Conservation (phyloP, 2,888 invertebrate species). For the Agapostemon virescens region DNA sequence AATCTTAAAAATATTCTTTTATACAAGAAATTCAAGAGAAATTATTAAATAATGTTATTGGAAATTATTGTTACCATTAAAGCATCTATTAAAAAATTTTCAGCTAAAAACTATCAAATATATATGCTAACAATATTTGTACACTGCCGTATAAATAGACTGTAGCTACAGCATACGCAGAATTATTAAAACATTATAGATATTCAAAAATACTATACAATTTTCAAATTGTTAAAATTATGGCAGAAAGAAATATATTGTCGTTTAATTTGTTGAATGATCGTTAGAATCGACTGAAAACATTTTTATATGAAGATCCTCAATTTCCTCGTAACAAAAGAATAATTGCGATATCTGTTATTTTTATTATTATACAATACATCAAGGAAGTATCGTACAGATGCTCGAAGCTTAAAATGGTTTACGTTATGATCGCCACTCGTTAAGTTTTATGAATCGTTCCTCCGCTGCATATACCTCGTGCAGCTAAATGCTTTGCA, state of each 20-base stretch:
- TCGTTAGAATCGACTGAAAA: background rate
- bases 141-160: too few species aligned
- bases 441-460: constrained; percentile 11
- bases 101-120: background rate
- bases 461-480: background rate
- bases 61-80: background rate
- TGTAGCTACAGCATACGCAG: too few species aligned
- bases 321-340: background rate
- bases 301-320: background rate
- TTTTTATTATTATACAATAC: background rate
- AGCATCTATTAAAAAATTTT: background rate
- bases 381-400: background rate
- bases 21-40: background rate
- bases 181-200: too few species aligned
- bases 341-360: background rate
- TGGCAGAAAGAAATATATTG: background rate
- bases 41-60: background rate
- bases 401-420: background rate
- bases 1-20: background rate
- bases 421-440: background rate
- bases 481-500: background rate
- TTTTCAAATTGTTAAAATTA: background rate
- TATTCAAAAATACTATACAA: too few species aligned
- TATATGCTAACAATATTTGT: too few species aligned
- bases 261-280: background rate